phyloP scores from a whole-genome alignment of 2,888 invertebrate species.

The Trissoscelio sp. region DNA sequence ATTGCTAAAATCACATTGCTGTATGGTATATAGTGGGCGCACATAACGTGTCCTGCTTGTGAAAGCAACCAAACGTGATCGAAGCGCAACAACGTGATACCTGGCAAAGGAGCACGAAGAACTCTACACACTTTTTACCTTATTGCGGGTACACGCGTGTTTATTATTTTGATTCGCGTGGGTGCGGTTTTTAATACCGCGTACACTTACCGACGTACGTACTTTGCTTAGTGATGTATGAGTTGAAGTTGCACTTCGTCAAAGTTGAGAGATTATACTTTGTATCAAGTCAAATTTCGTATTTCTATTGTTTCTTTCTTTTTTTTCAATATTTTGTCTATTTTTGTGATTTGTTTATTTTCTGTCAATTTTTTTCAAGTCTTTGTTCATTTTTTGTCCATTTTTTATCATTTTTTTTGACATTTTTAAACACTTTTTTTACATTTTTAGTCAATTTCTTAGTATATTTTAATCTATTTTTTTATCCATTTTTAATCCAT shows the following conservation, averaged over 20 bases:
- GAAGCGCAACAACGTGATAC: slow-evolving; percentile 71
- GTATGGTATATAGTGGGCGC: slow-evolving; percentile 71
- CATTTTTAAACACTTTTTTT: too few relatives aligned
- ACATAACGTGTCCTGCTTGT: slow-evolving; percentile 79
- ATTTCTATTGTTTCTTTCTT: too few relatives aligned
- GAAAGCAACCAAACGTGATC: slow-evolving; percentile 79
- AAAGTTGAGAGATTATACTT: background rate
- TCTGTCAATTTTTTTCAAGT: too few relatives aligned
- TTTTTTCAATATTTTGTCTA: too few relatives aligned
- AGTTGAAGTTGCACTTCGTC: slow-evolving; percentile 27
- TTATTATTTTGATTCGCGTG: slow-evolving; percentile 68
- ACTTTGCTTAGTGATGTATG: slow-evolving; percentile 41
- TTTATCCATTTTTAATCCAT: too few relatives aligned
- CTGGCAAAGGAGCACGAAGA: slow-evolving; percentile 63
- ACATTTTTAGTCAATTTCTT: too few relatives aligned
- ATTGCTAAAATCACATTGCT: slow-evolving; percentile 73
- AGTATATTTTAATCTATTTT: too few relatives aligned
- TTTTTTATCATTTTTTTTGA: too few relatives aligned
- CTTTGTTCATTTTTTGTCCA: too few relatives aligned
- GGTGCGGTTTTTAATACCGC: slow-evolving; percentile 58
- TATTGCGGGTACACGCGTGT: slow-evolving; percentile 65
- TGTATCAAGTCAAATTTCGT: too few relatives aligned
- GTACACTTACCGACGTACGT: slow-evolving; percentile 30
- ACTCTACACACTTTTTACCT: slow-evolving; percentile 61
- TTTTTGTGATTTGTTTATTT: too few relatives aligned